phyloP scores from a whole-genome alignment of 2,888 invertebrate genomes.

The Bursaphelenchus okinawaensis region DNA sequence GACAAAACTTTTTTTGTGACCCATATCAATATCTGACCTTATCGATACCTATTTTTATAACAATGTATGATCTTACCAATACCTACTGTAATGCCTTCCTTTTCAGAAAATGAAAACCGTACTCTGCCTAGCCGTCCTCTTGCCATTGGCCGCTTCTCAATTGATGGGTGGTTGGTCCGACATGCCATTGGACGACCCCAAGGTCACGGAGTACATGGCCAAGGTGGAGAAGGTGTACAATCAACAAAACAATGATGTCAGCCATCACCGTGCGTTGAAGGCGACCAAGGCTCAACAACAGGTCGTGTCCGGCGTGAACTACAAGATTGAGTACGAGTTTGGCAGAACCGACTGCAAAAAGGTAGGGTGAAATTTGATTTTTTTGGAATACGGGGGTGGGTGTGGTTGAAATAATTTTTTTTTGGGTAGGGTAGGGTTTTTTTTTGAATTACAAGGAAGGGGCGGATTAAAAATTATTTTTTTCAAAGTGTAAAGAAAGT shows the following conservation, averaged over 20 bases:
- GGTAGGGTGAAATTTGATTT: constrained; percentile 3
- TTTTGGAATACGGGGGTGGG: neutral
- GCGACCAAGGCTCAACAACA: constrained; percentile 8
- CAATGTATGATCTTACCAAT: too few species aligned
- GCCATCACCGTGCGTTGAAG: constrained; percentile 7
- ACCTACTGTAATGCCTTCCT: too few species aligned
- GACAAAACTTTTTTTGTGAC: too few species aligned
- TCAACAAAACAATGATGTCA: constrained; percentile 14
- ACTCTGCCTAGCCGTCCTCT: neutral
- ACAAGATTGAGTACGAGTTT: constrained; percentile 14
- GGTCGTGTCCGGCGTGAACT: constrained; percentile 18
- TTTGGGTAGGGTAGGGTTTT: too few species aligned
- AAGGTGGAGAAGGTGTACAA: constrained; percentile 17
- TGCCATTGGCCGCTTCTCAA: neutral
- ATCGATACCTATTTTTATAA: too few species aligned
- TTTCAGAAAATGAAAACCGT: neutral
- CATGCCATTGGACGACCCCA: neutral
- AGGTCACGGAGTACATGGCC: constrained; percentile 6
- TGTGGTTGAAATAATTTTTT: too few species aligned
- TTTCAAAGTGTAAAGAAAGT: too few species aligned
- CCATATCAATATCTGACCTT: too few species aligned
- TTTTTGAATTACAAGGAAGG: too few species aligned
- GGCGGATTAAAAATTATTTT: too few species aligned
- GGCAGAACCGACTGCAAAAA: constrained; percentile 16
- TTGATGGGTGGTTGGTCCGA: neutral